Percentiles rank a stretch among this genome's conserved stretches.
phyloP scores from a whole-genome alignment of 2,888 invertebrate genomes.

The Junonia oenone region DNA sequence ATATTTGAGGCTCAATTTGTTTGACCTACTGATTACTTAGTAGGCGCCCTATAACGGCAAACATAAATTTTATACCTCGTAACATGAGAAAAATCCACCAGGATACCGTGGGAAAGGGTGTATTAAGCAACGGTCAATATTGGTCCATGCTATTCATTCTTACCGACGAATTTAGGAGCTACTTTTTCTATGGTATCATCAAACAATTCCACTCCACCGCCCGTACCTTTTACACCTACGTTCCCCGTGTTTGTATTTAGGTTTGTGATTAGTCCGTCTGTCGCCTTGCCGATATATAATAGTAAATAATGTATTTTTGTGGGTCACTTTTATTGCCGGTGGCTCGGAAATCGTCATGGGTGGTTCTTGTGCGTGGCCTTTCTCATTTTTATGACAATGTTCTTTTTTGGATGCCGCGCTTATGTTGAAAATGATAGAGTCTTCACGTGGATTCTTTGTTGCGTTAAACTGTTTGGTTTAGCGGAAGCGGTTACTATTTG shows the following conservation, averaged over 20 bases:
- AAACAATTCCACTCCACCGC: constrained; percentile 52
- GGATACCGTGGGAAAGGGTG: constrained; percentile 70
- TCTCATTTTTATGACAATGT: constrained; percentile 36
- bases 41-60: constrained; percentile 62
- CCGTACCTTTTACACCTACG: constrained; percentile 73
- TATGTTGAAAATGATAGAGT: constrained; percentile 27
- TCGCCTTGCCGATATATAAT: constrained; percentile 74
- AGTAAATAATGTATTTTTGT: constrained; percentile 78
- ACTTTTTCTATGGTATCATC: constrained; percentile 54
- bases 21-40: constrained; percentile 46
- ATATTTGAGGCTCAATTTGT: constrained; percentile 72
- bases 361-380: constrained; percentile 45
- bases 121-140: constrained; percentile 66
- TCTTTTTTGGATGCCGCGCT: constrained; percentile 32
- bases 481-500: constrained; percentile 15
- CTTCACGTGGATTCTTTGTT: constrained; percentile 31
- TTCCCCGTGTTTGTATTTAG: constrained; percentile 52
- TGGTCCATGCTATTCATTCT: constrained; percentile 61
- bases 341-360: constrained; percentile 68
- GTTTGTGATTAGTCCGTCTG: constrained; percentile 71
- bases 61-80: constrained; percentile 42
- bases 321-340: constrained; percentile 68
- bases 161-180: constrained; percentile 50
- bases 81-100: constrained; percentile 65
- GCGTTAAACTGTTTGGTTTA: constrained; percentile 33